Evolutionary conservation across 1,140 invertebrate genomes (phyloP).

Genomic region (Magallana gigas): DNA sequence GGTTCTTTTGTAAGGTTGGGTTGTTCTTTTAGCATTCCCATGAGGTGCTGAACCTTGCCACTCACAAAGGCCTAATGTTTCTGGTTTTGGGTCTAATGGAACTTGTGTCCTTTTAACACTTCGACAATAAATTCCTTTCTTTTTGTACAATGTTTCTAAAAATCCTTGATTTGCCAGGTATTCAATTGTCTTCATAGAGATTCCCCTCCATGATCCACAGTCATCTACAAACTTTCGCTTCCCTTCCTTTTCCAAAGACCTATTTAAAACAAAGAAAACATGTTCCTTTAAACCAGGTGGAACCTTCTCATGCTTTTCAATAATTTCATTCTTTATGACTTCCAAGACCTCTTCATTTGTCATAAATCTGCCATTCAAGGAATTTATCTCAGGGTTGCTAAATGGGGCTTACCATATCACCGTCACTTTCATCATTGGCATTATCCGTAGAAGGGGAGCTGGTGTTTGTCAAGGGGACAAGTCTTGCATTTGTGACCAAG

Average conservation of each 20-base stretch:
- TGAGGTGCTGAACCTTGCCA: conserved; percentile 37
- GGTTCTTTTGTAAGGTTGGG: conserved; percentile 37
- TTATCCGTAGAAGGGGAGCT: no score
- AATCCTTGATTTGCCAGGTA: background rate
- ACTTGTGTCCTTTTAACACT: background rate
- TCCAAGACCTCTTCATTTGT: background rate
- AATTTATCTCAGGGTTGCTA: no score
- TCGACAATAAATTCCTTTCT: background rate
- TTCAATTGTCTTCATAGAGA: background rate
- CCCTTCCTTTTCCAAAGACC: background rate
- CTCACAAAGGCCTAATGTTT: conserved; percentile 35
- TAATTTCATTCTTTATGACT: background rate
- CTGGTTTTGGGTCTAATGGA: background rate
- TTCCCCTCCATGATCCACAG: background rate
- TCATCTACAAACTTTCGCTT: background rate
- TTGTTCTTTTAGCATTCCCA: conserved; percentile 36
- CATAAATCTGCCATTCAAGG: no score
- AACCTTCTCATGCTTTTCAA: background rate
- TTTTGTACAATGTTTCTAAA: conserved; percentile 4
- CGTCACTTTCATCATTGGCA: no score
- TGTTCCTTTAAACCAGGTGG: background rate
- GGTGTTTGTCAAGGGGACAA: no score
- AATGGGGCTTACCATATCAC: no score
- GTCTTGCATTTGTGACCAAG: no score
- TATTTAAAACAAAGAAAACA: conserved; percentile 4